Conservation (phyloP, 2,797 vertebrate genomes). For the Myoxocephalus aenaeus region DNA sequence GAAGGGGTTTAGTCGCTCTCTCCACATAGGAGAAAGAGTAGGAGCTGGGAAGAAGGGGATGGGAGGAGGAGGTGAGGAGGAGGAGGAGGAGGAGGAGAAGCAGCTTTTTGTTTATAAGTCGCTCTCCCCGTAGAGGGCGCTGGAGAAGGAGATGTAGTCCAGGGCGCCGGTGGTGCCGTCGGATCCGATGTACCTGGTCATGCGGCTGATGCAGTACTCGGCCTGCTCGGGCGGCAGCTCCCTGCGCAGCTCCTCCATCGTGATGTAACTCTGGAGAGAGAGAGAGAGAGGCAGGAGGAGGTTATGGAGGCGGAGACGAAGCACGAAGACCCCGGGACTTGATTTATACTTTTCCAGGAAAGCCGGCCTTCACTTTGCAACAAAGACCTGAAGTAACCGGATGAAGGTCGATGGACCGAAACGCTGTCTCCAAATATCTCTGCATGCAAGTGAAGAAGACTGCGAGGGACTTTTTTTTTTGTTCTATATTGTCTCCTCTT, state of each 20-base stretch:
- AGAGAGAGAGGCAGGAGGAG: too few relatives aligned
- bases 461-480: too few relatives aligned
- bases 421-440: too few relatives aligned
- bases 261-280: constrained; percentile 86
- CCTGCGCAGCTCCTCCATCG: constrained; percentile 88
- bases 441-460: too few relatives aligned
- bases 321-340: too few relatives aligned
- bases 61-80: constrained; percentile 38
- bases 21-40: constrained; percentile 64
- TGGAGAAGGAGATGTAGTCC: constrained; percentile 96
- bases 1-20: constrained; percentile 68
- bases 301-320: too few relatives aligned
- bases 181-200: constrained; percentile 86
- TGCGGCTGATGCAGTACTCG: constrained; percentile 93
- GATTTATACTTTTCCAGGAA: too few relatives aligned
- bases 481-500: too few relatives aligned
- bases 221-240: constrained; percentile 92
- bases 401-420: too few relatives aligned
- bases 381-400: too few relatives aligned
- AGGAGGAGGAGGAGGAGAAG: constrained; percentile 36
- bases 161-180: constrained; percentile 84
- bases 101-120: constrained; percentile 86
- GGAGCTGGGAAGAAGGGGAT: constrained; percentile 42
- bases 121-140: constrained; percentile 92
- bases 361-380: too few relatives aligned